Evolutionary conservation across 2,888 invertebrate genomes (phyloP).

Genomic region (Neuroscelio doddi): DNA sequence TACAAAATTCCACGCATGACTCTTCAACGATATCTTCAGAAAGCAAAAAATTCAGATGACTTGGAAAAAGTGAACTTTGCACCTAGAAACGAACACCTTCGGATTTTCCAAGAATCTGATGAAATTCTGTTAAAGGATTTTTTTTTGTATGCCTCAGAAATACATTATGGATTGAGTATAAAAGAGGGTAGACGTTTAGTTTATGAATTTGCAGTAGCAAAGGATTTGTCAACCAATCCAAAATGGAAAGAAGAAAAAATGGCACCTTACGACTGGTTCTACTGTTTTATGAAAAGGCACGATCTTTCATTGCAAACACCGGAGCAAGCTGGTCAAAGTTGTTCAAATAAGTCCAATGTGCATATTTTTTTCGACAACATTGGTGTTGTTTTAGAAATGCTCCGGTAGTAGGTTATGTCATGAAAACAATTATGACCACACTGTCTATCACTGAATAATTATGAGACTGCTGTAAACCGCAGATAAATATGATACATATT

Average conservation of each 20-base stretch:
- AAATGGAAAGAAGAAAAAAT: conserved; percentile 31
- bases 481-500: too few species aligned
- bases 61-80: conserved; percentile 21
- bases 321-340: conserved; percentile 12
- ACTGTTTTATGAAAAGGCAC: conserved; percentile 34
- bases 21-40: conserved; percentile 26
- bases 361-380: conserved; percentile 24
- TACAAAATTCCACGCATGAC: conserved; percentile 33
- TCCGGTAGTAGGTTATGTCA: too few species aligned
- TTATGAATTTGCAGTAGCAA: conserved; percentile 34
- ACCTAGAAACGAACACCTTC: conserved; percentile 18
- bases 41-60: conserved; percentile 20
- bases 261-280: conserved; percentile 35
- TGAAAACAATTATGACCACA: too few species aligned
- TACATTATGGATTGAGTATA: conserved; percentile 27
- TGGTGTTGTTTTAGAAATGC: conserved; percentile 16
- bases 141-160: conserved; percentile 30
- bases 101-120: conserved; percentile 23
- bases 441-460: too few species aligned
- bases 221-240: conserved; percentile 5
- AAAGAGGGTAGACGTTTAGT: conserved; percentile 38
- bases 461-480: too few species aligned
- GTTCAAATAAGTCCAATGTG: background rate
- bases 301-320: conserved; percentile 18
- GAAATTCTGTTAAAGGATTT: conserved; percentile 27